Conservation (phyloP, 2,113 vertebrate genomes). For the Ceratotherium simum region DNA sequence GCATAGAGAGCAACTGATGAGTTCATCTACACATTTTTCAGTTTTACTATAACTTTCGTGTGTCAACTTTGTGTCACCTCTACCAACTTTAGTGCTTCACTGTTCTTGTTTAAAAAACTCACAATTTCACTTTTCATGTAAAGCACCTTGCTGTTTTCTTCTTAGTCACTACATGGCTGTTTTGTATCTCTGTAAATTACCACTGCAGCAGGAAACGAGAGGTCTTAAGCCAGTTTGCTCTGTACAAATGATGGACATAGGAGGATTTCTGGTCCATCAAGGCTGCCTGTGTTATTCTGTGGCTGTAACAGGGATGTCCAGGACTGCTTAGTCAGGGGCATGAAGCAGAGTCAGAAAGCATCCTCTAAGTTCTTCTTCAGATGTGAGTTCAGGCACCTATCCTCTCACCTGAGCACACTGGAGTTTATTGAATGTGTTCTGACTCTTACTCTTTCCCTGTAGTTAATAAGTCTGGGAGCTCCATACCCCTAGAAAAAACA, state of each 20-base stretch:
- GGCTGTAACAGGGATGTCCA: not conserved
- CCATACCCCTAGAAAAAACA: not conserved
- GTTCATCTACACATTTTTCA: not conserved
- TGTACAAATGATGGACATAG: not conserved
- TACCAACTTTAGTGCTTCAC: not conserved
- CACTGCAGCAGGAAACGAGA: rapidly evolving
- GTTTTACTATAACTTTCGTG: not conserved
- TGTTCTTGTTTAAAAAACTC: not conserved
- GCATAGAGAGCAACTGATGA: not conserved
- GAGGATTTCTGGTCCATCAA: not conserved
- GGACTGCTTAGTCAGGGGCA: not conserved
- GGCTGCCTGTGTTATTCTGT: not conserved
- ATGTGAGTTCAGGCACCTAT: constrained; percentile 18
- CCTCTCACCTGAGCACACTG: not conserved
- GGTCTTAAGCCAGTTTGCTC: rapidly evolving
- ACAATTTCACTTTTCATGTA: not conserved
- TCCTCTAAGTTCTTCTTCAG: not conserved
- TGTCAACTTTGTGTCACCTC: not conserved
- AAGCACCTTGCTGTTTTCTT: not conserved
- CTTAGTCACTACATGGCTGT: constrained; percentile 84
- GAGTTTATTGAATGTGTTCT: constrained; percentile 48
- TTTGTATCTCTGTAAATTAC: constrained; percentile 69
- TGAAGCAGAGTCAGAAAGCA: not conserved
- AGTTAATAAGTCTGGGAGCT: constrained; percentile 57
- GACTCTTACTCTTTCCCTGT: not conserved